Evolutionary conservation across 2,888 invertebrate genomes (phyloP), one percentile per base, ranked within the genome.

Genomic region (Hirtodrosophila alboralis): DNA sequence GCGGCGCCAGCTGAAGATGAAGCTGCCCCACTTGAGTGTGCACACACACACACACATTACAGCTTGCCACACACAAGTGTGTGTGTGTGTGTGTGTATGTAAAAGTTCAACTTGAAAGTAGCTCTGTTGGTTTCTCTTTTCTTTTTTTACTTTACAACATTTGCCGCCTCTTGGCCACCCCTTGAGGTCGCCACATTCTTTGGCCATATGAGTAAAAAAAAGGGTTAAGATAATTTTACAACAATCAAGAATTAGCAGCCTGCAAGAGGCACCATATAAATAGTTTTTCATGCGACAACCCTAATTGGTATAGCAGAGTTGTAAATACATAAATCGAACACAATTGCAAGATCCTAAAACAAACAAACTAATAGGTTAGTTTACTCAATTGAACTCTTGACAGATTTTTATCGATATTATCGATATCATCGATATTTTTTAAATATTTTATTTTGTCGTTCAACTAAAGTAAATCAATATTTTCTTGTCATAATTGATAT

Each of bases 1-100:
- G 54, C 69, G 69, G 48, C 62, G 79, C 70, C 53, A 76, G 59
- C 57, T 56, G 47, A 71, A 84, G 79, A 78, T 75, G 79, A 59
- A 56, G 86, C 65, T 85, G 76, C 86, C 78, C 80, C 76, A 85
- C 84, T 77, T 59, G 58, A 81, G 54, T 51, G 62, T 61, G 51
- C 45, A 53, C 52, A 38, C 53, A 41, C 49, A 66, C 67, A 65
- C 57, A 52, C 28, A 40, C 14, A 21, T 26, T 33, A 23, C 34
- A 5, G 18, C 18, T 18, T 18, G 18, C 18, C 18, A 3, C 18
- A 18, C 18, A 18, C 5, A 5, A 18, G 18, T 18, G 18, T 18
- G 18, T 18, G 5, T 18, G 2, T 2, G 18, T 30, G 43, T 28
- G 28, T 54, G 38, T 51, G 56, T 34, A 30, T 31, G 31, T 16